Percentiles rank a stretch among this genome's conserved stretches.
Evolutionary conservation across 2,888 invertebrate genomes (phyloP).

Genomic region (Mythimna lalbum): DNA sequence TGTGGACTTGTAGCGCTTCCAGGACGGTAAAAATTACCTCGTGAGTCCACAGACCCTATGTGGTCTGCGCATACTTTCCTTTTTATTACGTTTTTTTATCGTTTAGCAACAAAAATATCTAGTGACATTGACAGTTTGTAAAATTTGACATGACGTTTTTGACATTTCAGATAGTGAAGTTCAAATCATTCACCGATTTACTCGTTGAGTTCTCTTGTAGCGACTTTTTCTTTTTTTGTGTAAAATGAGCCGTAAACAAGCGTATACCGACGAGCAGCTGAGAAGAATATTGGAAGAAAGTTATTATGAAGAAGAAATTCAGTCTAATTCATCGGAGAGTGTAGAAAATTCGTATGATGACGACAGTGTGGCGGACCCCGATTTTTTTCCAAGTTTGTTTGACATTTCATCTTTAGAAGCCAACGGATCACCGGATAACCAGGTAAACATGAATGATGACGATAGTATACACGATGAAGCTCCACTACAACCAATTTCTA

Average conservation of each 20-base stretch:
- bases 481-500: conserved; percentile 27
- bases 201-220: conserved; percentile 12
- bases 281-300: conserved; percentile 18
- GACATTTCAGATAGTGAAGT: no score
- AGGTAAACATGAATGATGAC: conserved; percentile 31
- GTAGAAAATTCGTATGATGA: conserved; percentile 28
- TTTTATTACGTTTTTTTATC: no score
- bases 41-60: conserved; percentile 23
- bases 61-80: conserved; percentile 10
- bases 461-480: conserved; percentile 23
- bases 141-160: no score
- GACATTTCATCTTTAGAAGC: conserved; percentile 26
- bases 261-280: conserved; percentile 25
- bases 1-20: conserved; percentile 23
- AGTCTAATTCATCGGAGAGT: conserved; percentile 26
- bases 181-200: conserved; percentile 14
- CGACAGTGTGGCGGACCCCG: conserved; percentile 20
- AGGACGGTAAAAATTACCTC: conserved; percentile 18
- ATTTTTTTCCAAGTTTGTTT: conserved; percentile 20
- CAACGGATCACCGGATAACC: conserved; percentile 15
- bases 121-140: no score
- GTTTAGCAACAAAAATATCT: no score
- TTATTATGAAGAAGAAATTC: conserved; percentile 26
- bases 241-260: conserved; percentile 28
- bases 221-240: no score